Evolutionary conservation across 2,888 invertebrate species (phyloP).

Genomic region (Smittia aterrima): DNA sequence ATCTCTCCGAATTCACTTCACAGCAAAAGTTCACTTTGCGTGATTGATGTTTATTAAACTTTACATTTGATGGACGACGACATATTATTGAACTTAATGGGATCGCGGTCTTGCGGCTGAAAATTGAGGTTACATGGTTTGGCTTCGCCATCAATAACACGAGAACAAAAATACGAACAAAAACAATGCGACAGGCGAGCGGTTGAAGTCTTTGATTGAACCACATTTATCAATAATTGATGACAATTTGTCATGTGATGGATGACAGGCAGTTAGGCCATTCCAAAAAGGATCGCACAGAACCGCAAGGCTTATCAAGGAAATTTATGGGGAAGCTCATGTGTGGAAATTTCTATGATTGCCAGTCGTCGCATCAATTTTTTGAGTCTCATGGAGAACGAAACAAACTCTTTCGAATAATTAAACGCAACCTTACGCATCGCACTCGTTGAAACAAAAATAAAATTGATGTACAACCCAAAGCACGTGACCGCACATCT

Average conservation of each 20-base stretch:
- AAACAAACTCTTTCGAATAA: too few relatives aligned
- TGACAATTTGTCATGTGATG: too few relatives aligned
- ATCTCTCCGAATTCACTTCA: slow-evolving; percentile 23
- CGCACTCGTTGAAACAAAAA: neutral
- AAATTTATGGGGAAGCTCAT: too few relatives aligned
- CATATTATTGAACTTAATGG: slow-evolving; percentile 34
- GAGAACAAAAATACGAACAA: neutral
- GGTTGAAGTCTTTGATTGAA: neutral
- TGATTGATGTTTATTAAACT: slow-evolving; percentile 42
- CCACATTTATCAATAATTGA: slow-evolving; percentile 1
- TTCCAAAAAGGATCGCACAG: too few relatives aligned
- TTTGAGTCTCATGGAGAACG: too few relatives aligned
- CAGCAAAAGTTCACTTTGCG: slow-evolving; percentile 29
- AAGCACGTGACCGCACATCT: neutral
- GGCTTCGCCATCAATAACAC: slow-evolving; percentile 31
- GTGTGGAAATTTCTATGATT: too few relatives aligned
- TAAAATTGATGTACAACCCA: neutral
- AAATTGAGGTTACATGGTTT: slow-evolving; percentile 21
- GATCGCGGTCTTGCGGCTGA: slow-evolving; percentile 21
- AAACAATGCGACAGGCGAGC: neutral
- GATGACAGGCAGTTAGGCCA: too few relatives aligned
- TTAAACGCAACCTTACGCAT: too few relatives aligned
- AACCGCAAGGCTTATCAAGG: too few relatives aligned
- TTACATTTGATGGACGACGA: slow-evolving; percentile 39
- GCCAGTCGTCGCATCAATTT: too few relatives aligned